A percentile compares a stretch with the other conserved stretches of the same genome.
Evolutionary conservation across 1,140 invertebrate species (phyloP).

Genomic region (Mylabris phalerata): DNA sequence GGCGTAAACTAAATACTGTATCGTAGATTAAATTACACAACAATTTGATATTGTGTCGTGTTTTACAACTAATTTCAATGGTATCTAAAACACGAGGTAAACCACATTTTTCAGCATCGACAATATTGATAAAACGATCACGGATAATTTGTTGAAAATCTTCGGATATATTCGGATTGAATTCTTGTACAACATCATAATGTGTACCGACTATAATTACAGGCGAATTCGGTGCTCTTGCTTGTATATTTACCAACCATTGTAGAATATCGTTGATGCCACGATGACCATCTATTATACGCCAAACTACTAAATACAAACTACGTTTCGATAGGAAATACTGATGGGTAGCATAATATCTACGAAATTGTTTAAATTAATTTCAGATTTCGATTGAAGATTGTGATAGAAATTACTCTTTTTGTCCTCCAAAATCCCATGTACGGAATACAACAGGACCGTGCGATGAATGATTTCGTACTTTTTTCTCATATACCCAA

Average conservation of each 20-base stretch:
- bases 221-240: constrained; percentile 86
- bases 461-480: constrained; percentile 54
- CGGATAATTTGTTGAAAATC: constrained; percentile 83
- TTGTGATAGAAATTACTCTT: constrained; percentile 53
- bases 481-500: constrained; percentile 85
- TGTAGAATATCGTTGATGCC: constrained; percentile 87
- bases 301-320: constrained; percentile 93
- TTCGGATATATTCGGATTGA: constrained; percentile 67
- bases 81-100: constrained; percentile 89
- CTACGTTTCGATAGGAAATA: constrained; percentile 96
- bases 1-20: constrained; percentile 82
- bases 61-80: constrained; percentile 83
- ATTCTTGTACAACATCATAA: constrained; percentile 79
- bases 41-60: constrained; percentile 83
- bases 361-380: constrained; percentile 24
- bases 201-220: constrained; percentile 93
- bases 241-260: constrained; percentile 94
- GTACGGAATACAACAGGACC: constrained; percentile 94
- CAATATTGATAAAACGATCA: constrained; percentile 84
- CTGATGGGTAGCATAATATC: constrained; percentile 95
- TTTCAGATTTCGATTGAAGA: background rate
- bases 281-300: constrained; percentile 84
- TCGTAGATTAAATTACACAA: constrained; percentile 92
- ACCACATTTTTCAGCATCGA: constrained; percentile 94
- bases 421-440: constrained; percentile 99